Conservation (phyloP, 2,113 vertebrate genomes). For the Piaya cayana region DNA sequence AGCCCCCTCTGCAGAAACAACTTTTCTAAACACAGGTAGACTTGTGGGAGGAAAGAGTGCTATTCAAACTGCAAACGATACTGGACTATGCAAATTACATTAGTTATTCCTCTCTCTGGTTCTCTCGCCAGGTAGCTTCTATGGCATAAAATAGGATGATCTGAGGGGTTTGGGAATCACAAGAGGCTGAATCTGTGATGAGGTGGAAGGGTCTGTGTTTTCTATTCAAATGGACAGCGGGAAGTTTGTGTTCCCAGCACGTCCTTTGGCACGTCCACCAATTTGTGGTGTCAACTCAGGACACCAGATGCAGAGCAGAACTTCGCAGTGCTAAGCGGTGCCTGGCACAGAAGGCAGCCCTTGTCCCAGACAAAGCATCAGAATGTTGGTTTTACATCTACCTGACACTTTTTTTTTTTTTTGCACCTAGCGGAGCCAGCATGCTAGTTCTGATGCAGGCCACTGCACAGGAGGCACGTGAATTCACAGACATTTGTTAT, state of each 20-base stretch:
- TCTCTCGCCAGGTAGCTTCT: neutral
- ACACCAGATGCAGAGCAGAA: neutral
- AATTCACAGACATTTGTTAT: neutral
- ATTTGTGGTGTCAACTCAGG: neutral
- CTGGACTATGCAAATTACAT: neutral
- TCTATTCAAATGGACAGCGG: neutral
- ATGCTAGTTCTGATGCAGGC: neutral
- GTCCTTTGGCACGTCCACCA: neutral
- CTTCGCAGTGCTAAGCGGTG: too few relatives aligned
- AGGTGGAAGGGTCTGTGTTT: neutral
- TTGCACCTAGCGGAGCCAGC: neutral
- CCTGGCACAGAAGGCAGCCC: neutral
- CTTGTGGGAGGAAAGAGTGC: neutral
- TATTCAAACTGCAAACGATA: neutral
- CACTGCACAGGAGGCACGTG: neutral
- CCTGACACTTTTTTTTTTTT: neutral
- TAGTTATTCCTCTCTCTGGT: neutral
- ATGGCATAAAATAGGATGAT: neutral
- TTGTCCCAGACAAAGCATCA: neutral
- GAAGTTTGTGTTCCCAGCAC: neutral
- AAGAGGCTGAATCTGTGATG: neutral
- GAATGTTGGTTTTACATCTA: fast-evolving
- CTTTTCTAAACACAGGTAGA: neutral
- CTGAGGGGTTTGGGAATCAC: neutral
- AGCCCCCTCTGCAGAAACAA: neutral